These are phyloP conservation scores for Tragulus kanchil DNA, from an alignment of 2,113 vertebrate genomes.

Conservation along the genomic window DNA sequence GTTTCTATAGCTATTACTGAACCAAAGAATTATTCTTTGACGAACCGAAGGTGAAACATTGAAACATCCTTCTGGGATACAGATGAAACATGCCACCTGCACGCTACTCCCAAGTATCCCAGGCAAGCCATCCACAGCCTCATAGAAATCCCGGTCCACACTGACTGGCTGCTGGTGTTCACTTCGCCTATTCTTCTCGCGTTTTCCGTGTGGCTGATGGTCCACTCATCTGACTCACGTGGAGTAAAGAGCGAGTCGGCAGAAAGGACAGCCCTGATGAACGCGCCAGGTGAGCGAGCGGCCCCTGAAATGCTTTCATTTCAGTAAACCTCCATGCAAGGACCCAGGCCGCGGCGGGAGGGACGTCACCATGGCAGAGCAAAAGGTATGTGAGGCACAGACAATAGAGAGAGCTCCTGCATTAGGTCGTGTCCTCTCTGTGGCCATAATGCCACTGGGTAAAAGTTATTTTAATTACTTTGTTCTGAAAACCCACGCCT, in stretches of 20 bases:
- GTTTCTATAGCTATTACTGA: slow-evolving; percentile 87
- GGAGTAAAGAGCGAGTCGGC: slow-evolving; percentile 79
- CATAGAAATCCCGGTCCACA: slow-evolving; percentile 82
- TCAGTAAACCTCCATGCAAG: slow-evolving; percentile 82
- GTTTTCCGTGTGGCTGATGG: slow-evolving; percentile 80
- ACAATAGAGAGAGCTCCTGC: slow-evolving; percentile 61
- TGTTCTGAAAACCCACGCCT: slow-evolving; percentile 49
- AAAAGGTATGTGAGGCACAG: slow-evolving; percentile 56
- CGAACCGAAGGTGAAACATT: slow-evolving; percentile 87
- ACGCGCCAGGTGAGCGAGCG: slow-evolving; percentile 83
- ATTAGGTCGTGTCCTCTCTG: slow-evolving; percentile 28
- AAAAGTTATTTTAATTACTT: slow-evolving; percentile 75
- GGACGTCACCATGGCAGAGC: slow-evolving; percentile 62
- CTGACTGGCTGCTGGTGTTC: slow-evolving; percentile 75
- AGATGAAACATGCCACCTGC: slow-evolving; percentile 84
- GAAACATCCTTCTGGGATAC: slow-evolving; percentile 86
- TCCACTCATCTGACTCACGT: slow-evolving; percentile 80
- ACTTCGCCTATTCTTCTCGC: slow-evolving; percentile 79
- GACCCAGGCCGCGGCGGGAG: slow-evolving; percentile 68
- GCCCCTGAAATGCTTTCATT: slow-evolving; percentile 85
- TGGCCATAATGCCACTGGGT: slow-evolving; percentile 62
- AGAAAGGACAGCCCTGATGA: slow-evolving; percentile 84
- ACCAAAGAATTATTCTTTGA: slow-evolving; percentile 88
- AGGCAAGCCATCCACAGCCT: slow-evolving; percentile 85
- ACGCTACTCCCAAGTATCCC: slow-evolving; percentile 79